These are phyloP conservation scores for Epinephelus coioides DNA, from an alignment of 2,797 vertebrate genomes.

Conservation along the genomic window DNA sequence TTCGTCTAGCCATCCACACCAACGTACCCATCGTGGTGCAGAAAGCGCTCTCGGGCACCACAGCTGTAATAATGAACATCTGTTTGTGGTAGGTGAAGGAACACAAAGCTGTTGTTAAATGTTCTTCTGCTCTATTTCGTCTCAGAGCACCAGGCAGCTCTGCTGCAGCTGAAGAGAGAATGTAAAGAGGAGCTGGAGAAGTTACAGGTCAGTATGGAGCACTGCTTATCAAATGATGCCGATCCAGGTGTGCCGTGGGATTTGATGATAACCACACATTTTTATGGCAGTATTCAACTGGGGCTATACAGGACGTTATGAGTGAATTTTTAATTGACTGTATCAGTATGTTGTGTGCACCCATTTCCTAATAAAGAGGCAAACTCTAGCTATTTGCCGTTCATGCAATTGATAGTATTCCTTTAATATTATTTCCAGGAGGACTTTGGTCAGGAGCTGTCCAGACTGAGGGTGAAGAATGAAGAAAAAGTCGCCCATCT, in stretches of 20 bases:
- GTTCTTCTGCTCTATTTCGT: constrained; percentile 29
- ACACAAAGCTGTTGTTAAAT: constrained; percentile 17
- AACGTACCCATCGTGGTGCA: not conserved
- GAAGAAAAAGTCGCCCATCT: constrained; percentile 85
- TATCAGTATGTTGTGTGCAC: too few relatives aligned
- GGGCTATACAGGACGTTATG: too few relatives aligned
- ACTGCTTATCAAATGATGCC: too few relatives aligned
- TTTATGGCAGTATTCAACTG: too few relatives aligned
- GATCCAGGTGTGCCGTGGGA: too few relatives aligned
- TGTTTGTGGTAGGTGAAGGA: constrained; percentile 7
- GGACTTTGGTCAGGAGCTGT: constrained; percentile 89
- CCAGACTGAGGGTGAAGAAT: constrained; percentile 88
- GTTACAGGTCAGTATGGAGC: constrained; percentile 84
- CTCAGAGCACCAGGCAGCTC: constrained; percentile 95
- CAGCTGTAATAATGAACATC: constrained; percentile 28
- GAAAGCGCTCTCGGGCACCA: not conserved
- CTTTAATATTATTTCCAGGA: constrained; percentile 79
- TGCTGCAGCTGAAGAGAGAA: constrained; percentile 95
- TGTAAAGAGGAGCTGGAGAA: constrained; percentile 94
- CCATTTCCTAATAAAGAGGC: too few relatives aligned
- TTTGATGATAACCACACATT: too few relatives aligned
- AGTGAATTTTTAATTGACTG: too few relatives aligned
- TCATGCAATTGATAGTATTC: too few relatives aligned
- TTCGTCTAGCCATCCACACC: not conserved
- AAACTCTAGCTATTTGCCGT: too few relatives aligned